Evolutionary conservation across 53 echinoderm and acorn worm genomes (phyloP).

Genomic region (Crossaster papposus): DNA sequence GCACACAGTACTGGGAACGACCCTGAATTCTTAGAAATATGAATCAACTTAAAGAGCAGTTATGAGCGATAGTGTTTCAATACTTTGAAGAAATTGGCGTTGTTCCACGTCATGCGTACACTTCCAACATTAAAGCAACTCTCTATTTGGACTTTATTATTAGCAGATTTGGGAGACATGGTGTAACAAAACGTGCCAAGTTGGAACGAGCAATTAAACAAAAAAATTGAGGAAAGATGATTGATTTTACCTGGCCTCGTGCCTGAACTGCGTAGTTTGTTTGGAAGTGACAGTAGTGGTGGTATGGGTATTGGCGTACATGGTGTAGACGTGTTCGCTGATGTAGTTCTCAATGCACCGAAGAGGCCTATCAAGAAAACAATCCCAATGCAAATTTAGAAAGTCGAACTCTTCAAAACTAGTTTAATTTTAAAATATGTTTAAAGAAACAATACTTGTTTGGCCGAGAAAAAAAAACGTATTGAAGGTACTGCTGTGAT

Average conservation of each 20-base stretch:
- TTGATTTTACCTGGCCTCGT: constrained; percentile 90
- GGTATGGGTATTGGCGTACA: constrained; percentile 94
- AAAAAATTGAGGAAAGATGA: not conserved
- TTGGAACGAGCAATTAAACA: not conserved
- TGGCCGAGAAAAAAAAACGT: too few species aligned
- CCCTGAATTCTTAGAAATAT: not conserved
- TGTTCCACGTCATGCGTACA: too few species aligned
- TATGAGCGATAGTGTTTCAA: too few species aligned
- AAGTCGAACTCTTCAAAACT: not conserved
- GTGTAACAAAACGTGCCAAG: not conserved
- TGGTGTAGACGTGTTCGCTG: constrained; percentile 70
- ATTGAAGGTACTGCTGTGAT: too few species aligned
- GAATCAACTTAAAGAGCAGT: not conserved
- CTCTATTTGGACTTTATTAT: too few species aligned
- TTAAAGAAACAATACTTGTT: not conserved
- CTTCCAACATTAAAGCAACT: too few species aligned
- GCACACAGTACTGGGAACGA: not conserved
- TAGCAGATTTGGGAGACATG: too few species aligned
- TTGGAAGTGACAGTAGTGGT: constrained; percentile 80
- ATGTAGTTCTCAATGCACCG: constrained; percentile 95
- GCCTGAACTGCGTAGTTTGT: constrained; percentile 84
- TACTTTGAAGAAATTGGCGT: too few species aligned
- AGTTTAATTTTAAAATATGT: not conserved
- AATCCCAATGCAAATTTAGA: not conserved
- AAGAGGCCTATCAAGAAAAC: constrained; percentile 72